Conservation (phyloP, 1,140 invertebrate genomes). For the Cherax quadricarinatus region DNA sequence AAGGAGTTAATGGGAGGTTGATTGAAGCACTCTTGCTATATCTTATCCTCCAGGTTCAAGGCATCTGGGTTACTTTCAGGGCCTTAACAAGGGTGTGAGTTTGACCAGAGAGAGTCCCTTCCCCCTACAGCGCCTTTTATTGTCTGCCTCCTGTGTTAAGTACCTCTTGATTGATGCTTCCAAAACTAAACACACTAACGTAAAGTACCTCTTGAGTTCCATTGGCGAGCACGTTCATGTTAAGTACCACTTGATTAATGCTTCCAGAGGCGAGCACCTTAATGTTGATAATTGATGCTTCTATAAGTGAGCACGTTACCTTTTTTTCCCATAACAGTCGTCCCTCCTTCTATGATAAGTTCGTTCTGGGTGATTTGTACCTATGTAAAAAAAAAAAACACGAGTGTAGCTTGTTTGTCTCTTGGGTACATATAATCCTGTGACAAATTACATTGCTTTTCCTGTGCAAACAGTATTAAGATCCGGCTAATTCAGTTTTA, state of each 20-base stretch:
- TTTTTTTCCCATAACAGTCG: neutral
- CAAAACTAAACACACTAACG: conserved; percentile 5
- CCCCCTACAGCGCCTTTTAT: neutral
- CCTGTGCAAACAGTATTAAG: too few species aligned
- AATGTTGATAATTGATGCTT: neutral
- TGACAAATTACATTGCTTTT: too few species aligned
- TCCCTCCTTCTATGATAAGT: too few species aligned
- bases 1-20: neutral
- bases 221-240: too few species aligned
- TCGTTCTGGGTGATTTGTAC: too few species aligned
- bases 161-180: neutral
- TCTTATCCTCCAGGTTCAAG: neutral
- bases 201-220: conserved; percentile 18
- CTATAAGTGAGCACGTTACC: conserved; percentile 16
- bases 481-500: too few species aligned
- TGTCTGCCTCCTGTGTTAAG: neutral
- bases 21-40: neutral
- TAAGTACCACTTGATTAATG: neutral
- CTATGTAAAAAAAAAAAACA: too few species aligned
- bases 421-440: too few species aligned
- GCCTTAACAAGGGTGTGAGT: conserved; percentile 35
- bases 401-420: too few species aligned
- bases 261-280: neutral
- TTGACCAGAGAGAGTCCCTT: neutral
- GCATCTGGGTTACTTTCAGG: conserved; percentile 40